Evolutionary conservation across 2,888 invertebrate genomes (phyloP), one percentile per base, ranked within the genome.

Genomic region (Mesoligia furuncula): DNA sequence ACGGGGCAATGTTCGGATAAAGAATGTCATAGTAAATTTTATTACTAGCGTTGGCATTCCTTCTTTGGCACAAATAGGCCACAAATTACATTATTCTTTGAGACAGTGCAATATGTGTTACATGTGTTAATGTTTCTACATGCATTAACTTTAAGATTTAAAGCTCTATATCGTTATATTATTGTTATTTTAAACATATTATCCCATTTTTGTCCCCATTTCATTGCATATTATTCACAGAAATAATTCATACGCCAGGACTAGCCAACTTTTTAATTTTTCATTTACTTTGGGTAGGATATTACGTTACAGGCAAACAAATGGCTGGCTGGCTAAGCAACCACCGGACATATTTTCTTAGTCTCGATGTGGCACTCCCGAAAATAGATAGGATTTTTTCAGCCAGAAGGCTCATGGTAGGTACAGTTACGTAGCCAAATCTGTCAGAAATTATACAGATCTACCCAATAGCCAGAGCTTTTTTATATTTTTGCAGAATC

Each of bases 1-100:
- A 82, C 79, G 78, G 87, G 86, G 86, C 86, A 90, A 88, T 88
- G 87, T 79, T 87, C 87, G 84, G 70, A 90, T 88, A 90, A 90
- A 89, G 88, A 86, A 85, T 88, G 77, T 77, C 81, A 85, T 83
- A 84, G 85, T 86, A 84, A 81, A 87, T 90, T 90, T 91, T 90
- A 90, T 90, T 88, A 88, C 84, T 75, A 75, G 79, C 61, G 86
- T 85, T 88, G 88, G 87, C 89, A 87, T 86, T 85, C 84, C 73
- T 73, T 82, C 69, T 87, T 89, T 90, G 90, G 90, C 90, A 90
- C 85, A 86, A 88, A 84, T 84, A 79, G 68, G 80, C 84, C 79
- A 81, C 86, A 86, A 88, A 81, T 82, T 73, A 85, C 75, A 83
- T 85, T 81, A 73, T 84, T 73, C 73, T 84, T 74, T 79, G 73